Base-by-base conservation (phyloP, 2,113 vertebrate species). In the Tiliqua scincoides region DNA sequence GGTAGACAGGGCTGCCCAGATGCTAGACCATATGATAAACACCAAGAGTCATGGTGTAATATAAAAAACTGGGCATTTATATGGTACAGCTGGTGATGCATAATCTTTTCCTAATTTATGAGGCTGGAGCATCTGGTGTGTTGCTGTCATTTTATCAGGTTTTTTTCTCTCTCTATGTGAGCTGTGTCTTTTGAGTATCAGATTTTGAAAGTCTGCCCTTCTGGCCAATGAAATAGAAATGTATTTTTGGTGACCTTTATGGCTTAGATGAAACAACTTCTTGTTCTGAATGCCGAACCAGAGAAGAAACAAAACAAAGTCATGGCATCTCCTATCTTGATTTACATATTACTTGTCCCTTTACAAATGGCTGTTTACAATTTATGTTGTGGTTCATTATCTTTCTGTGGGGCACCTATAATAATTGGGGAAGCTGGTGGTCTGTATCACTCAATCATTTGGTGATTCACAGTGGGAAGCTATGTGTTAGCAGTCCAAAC, bases 101-200 rank as follows among this genome's bases (percentile, higher is more conserved):
- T 97, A 96, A 97, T 96, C 94, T 91, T 90, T 85, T 86, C 48
- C 91, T 95, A 96, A 97, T 96, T 97, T 96, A 96, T 94, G 93
- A 95, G 92, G 86, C 87, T 91, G 89, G 72, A 95, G 87, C 96
- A 96, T 95, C 96, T 96, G 96, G 89, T 96, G 89, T 87, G 85
- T 93, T 86, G 92, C 90, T 91, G 93, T 92, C 89, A 91, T 54
- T 94, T 91, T 93, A 89, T 92, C 94, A 92, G 92, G 72, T 90
- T 94, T 15, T 57, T 3, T 27, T 5, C 2, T 17, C 35, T 54
- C 71, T 6, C 32, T 32, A 54, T 63, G 59, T 40, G n/a, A 65
- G 23, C 40, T 82, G 78, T 87, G 57, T 73, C 84, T 82, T 52
- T 91, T 90, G 83, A 93, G 82, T 90, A 89, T 85, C 88, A 88